A percentile compares a stretch with the other conserved stretches of the same genome.
phyloP scores from a whole-genome alignment of 2,888 invertebrate species.

The Tetragonisca angustula region DNA sequence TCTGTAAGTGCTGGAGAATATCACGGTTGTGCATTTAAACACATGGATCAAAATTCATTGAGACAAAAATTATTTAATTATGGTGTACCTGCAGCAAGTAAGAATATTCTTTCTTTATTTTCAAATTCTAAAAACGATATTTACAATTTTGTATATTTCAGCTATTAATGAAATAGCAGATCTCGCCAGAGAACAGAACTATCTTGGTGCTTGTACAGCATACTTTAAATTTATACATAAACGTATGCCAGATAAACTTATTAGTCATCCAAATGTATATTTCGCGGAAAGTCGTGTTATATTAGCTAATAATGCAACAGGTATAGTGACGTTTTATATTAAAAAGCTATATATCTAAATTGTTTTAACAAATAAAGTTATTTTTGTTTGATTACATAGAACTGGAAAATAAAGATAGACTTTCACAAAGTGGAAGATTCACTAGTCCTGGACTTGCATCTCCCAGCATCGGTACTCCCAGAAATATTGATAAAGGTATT shows the following conservation, averaged over 20 bases:
- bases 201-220: conserved; percentile 94
- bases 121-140: neutral
- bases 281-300: conserved; percentile 87
- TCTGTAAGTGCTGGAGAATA: conserved; percentile 91
- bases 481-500: conserved; percentile 2
- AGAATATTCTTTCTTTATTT: conserved; percentile 33
- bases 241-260: conserved; percentile 87
- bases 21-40: conserved; percentile 97
- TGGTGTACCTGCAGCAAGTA: conserved; percentile 88
- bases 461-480: conserved; percentile 21
- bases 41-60: conserved; percentile 90
- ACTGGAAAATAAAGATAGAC: conserved; percentile 37
- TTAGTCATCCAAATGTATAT: conserved; percentile 96
- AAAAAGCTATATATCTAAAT: neutral
- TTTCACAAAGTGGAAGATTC: conserved; percentile 49
- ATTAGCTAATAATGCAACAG: conserved; percentile 57
- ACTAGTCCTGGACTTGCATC: neutral
- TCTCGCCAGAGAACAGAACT: conserved; percentile 91
- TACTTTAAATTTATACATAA: conserved; percentile 92
- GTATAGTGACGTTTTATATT: neutral
- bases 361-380: neutral
- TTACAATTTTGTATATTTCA: conserved; percentile 77
- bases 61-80: conserved; percentile 89
- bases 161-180: conserved; percentile 90
- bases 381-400: conserved; percentile 31